Evolutionary conservation across 2,888 invertebrate genomes (phyloP).

Genomic region (Allygus modestus): DNA sequence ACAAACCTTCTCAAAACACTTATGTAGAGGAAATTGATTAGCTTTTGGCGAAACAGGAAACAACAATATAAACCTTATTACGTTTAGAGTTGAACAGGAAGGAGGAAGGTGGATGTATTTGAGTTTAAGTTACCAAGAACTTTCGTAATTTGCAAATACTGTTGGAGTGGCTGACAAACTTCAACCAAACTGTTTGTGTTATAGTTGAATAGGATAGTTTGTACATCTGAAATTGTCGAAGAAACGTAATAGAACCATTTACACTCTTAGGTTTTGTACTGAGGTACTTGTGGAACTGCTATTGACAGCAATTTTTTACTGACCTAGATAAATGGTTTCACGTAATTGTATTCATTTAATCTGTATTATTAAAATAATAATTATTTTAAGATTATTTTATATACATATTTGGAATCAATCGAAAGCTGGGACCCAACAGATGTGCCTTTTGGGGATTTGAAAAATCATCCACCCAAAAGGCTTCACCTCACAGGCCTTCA

Average conservation of each 20-base stretch:
- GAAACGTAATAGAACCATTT: not conserved
- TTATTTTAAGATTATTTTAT: too few relatives aligned
- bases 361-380: too few relatives aligned
- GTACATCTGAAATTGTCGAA: not conserved
- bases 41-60: too few relatives aligned
- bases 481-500: too few relatives aligned
- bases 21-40: not conserved
- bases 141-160: slow-evolving; percentile 33
- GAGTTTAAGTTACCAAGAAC: not conserved
- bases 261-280: not conserved
- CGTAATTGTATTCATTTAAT: too few relatives aligned
- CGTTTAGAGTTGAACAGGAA: not conserved
- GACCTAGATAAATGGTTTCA: not conserved
- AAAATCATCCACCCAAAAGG: too few relatives aligned
- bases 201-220: slow-evolving; percentile 31
- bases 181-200: slow-evolving; percentile 20
- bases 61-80: not conserved
- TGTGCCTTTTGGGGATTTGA: too few relatives aligned
- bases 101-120: not conserved
- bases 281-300: not conserved
- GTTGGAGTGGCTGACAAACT: slow-evolving; percentile 23
- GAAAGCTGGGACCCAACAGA: too few relatives aligned
- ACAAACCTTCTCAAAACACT: too few relatives aligned
- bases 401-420: too few relatives aligned
- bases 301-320: not conserved